Percentiles rank a stretch among this genome's conserved stretches.
phyloP scores from a whole-genome alignment of 2,113 vertebrate genomes.

The Corynorhinus townsendii region DNA sequence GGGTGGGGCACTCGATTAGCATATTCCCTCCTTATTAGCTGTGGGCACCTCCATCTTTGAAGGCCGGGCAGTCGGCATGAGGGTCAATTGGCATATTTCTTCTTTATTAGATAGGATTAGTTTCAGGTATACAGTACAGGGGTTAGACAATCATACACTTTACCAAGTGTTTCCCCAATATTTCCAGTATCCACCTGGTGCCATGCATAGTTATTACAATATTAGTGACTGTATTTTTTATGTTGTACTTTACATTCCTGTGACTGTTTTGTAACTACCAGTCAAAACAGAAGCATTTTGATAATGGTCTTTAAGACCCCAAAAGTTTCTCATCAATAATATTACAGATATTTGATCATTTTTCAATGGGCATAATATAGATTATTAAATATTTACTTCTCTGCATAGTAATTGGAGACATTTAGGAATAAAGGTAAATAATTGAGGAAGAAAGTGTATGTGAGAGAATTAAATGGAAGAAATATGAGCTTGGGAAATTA shows the following conservation, averaged over 20 bases:
- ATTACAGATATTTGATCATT: not conserved
- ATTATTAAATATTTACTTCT: not conserved
- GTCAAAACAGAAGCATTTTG: not conserved
- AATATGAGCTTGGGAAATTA: not conserved
- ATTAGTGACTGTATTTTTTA: not conserved
- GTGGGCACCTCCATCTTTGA: too few species aligned
- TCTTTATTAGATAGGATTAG: too few species aligned
- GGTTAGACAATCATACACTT: not conserved
- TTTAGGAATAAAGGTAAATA: not conserved
- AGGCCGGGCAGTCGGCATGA: too few species aligned
- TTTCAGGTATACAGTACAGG: not conserved
- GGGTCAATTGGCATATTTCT: too few species aligned
- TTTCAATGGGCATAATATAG: not conserved
- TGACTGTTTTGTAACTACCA: not conserved
- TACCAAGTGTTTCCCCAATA: not conserved
- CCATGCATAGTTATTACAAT: too few species aligned
- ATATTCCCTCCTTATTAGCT: too few species aligned
- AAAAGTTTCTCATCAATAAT: not conserved
- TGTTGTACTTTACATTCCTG: not conserved
- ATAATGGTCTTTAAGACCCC: not conserved
- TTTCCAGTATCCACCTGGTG: not conserved
- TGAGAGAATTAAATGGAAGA: not conserved
- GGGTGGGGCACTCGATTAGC: too few species aligned
- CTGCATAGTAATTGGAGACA: not conserved
- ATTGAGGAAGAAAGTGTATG: not conserved